A percentile compares a stretch with the other conserved stretches of the same genome.
These are phyloP conservation scores for Platyrinchus mystaceus DNA, from an alignment of 2,797 vertebrate genomes.

Conservation along the genomic window DNA sequence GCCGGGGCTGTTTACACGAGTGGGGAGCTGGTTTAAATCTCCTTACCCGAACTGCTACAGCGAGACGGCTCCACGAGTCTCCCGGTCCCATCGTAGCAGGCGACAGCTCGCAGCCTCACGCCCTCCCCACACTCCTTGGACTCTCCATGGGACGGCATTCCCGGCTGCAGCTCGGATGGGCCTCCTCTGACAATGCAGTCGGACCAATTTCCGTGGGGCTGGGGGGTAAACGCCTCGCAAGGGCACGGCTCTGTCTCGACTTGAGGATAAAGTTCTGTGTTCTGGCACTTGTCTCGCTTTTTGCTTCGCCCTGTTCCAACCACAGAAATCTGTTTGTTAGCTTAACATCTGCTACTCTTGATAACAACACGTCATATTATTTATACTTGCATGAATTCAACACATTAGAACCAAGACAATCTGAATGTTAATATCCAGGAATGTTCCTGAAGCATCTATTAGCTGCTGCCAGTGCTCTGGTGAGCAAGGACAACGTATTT, in stretches of 20 bases:
- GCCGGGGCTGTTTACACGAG: rapidly evolving
- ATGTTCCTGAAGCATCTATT: slow-evolving; percentile 34
- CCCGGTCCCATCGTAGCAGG: slow-evolving; percentile 83
- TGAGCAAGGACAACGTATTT: slow-evolving; percentile 7
- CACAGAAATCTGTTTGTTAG: slow-evolving; percentile 58
- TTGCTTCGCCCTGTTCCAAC: slow-evolving; percentile 88
- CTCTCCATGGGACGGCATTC: slow-evolving; percentile 62
- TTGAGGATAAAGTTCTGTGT: slow-evolving; percentile 82
- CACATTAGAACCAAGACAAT: slow-evolving; percentile 54
- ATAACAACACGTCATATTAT: slow-evolving; percentile 53
- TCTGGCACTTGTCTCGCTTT: slow-evolving; percentile 89
- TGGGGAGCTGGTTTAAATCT: rapidly evolving
- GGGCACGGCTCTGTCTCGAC: slow-evolving; percentile 85
- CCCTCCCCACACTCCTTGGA: slow-evolving; percentile 86
- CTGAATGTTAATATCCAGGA: slow-evolving; percentile 58
- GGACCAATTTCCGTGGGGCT: slow-evolving; percentile 92
- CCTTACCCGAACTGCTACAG: slow-evolving; percentile 88
- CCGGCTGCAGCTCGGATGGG: slow-evolving; percentile 46
- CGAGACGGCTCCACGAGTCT: slow-evolving; percentile 79
- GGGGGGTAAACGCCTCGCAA: slow-evolving; percentile 83
- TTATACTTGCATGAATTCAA: slow-evolving; percentile 61
- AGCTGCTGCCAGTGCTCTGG: slow-evolving; percentile 23
- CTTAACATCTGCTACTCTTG: slow-evolving; percentile 41
- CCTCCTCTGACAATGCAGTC: slow-evolving; percentile 83
- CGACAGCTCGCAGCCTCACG: slow-evolving; percentile 80